These are phyloP conservation scores for Myotis davidii DNA, from an alignment of 2,113 vertebrate species.

Conservation along the genomic window DNA sequence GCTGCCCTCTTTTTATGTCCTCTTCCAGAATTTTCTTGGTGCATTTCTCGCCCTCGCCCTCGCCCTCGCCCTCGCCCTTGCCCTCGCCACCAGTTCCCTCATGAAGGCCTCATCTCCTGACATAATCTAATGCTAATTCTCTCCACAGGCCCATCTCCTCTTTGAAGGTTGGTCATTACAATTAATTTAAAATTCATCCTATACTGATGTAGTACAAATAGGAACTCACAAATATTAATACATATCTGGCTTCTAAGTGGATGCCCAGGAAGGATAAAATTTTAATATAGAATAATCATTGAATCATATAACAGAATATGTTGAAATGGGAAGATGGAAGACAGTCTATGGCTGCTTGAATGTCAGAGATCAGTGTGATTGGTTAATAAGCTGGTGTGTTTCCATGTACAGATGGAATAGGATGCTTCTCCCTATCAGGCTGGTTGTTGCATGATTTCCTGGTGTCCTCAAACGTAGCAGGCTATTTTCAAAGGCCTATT, in stretches of 20 bases:
- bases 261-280: not conserved
- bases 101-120: not conserved
- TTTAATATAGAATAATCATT: not conserved
- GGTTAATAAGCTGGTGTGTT: not conserved
- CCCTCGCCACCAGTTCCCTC: not conserved
- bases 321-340: slow-evolving; percentile 33
- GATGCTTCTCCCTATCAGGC: not conserved
- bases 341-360: not conserved
- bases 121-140: not conserved
- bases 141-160: not conserved
- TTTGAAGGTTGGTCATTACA: not conserved
- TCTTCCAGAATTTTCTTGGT: not conserved
- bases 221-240: not conserved
- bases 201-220: not conserved
- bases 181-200: not conserved
- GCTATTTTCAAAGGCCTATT: not conserved
- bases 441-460: not conserved
- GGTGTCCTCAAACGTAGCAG: not conserved
- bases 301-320: not conserved
- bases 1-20: not conserved
- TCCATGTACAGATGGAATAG: not conserved
- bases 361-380: not conserved
- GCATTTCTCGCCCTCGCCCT: not conserved
- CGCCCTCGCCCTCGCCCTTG: not conserved
- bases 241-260: not conserved